Base-by-base conservation (phyloP, 1,140 invertebrate genomes). In the Sinella curviseta region DNA sequence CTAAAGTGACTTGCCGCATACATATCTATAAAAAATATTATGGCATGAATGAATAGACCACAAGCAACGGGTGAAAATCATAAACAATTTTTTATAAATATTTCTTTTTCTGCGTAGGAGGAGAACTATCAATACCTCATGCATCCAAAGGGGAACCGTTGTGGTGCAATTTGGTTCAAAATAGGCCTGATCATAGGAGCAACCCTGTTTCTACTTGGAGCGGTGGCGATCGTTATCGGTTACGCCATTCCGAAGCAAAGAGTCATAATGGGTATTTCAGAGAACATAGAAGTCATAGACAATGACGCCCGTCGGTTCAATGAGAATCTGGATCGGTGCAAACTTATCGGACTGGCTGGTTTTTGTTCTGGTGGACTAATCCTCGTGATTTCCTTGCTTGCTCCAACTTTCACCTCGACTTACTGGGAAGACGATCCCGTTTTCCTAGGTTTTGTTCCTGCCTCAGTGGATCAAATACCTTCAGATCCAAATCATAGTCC, bases 281-380 rank as follows among this genome's bases (percentile, higher is more conserved):
- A 87, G 31, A 86, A 88, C 76, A 84, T 88, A 31, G 87, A 87
- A 54, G 86, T 89, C 60, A 83, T 90, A 17, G 89, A 90, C 85
- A 84, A 86, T 20, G 84, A 82, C 60, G 88, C 89, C 8, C 84
- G 87, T 31, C 78, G 84, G 20, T 90, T 88, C 84, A 90, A 90
- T 85, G 84, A 86, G n/a, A 87, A 87, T 33, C 84, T 90, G 67
- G 89, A 90, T 81, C 83, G 87, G 75, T 88, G 88, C 82, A 90
- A 89, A 81, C 84, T 90, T 3, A 85, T 88, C 48, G 89, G 89
- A 0, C 84, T 90, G 26, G 86, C 87, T 1, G 80, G 89, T 8
- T 90, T 90, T 84, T 89, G 89, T 82, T 81, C 87, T 17, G 89
- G 89, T n/a, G 89, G 89, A 12, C 82, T 88, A 1, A 86, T 89